These are phyloP conservation scores for Podarcis cretensis DNA, from an alignment of 2,113 vertebrate species.

Conservation along the genomic window DNA sequence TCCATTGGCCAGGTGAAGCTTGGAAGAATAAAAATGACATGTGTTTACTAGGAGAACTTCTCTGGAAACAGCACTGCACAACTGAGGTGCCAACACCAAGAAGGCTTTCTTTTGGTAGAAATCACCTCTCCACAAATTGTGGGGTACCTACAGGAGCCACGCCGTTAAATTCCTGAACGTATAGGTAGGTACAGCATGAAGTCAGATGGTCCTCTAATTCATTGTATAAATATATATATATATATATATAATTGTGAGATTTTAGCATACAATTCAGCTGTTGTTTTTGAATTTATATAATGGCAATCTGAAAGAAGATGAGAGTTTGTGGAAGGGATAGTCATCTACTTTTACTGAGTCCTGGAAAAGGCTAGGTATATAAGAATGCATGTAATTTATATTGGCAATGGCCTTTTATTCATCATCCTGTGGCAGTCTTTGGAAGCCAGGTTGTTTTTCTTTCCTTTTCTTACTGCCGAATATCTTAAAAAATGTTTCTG, in stretches of 20 bases:
- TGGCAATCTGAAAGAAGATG: background rate
- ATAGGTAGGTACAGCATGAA: background rate
- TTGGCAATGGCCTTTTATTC: background rate
- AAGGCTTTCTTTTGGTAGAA: background rate
- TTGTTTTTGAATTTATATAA: background rate
- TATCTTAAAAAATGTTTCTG: constrained; percentile 46
- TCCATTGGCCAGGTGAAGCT: no score
- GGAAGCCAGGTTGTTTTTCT: constrained; percentile 19
- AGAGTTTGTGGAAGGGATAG: background rate
- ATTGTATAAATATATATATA: background rate
- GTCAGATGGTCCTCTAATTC: background rate
- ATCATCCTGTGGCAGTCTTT: constrained; percentile 26
- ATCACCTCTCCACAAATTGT: background rate
- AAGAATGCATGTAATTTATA: background rate
- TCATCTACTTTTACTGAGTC: background rate
- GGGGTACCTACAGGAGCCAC: no score
- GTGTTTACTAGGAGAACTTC: no score
- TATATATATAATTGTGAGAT: background rate
- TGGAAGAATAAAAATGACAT: no score
- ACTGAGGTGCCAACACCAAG: background rate
- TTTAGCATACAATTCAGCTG: background rate
- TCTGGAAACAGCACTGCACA: no score
- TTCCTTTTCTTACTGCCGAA: background rate
- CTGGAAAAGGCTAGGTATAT: background rate
- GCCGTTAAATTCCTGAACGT: background rate